Conservation (phyloP, 2,888 invertebrate species). For the Dryocosmus kuriphilus region DNA sequence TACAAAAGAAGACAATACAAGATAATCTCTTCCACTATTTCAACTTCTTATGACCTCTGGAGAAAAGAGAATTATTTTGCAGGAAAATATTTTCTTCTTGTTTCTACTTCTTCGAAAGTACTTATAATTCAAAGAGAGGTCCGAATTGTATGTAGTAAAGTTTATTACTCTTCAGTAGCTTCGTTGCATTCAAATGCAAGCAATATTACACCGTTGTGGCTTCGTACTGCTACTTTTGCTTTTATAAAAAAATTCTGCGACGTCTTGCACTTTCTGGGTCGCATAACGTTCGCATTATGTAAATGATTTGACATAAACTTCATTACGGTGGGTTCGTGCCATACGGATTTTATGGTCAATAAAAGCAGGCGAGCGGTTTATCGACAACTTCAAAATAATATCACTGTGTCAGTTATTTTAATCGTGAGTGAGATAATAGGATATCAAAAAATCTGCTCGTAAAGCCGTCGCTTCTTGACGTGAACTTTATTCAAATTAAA, state of each 20-base stretch:
- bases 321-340: constrained; percentile 39
- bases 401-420: constrained; percentile 41
- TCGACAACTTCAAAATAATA: constrained; percentile 59
- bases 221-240: constrained; percentile 18
- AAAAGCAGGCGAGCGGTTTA: constrained; percentile 50
- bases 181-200: constrained; percentile 29
- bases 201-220: constrained; percentile 8
- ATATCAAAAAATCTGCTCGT: constrained; percentile 14
- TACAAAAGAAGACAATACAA: too few species aligned
- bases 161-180: constrained; percentile 10
- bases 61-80: background rate
- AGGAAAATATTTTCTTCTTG: background rate
- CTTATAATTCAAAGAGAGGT: constrained; percentile 7
- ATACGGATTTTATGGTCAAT: constrained; percentile 54
- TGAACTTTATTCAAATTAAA: constrained; percentile 4
- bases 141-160: background rate
- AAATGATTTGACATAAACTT: constrained; percentile 56
- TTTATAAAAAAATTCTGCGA: constrained; percentile 34
- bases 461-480: background rate
- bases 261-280: constrained; percentile 24
- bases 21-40: too few species aligned
- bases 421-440: constrained; percentile 34
- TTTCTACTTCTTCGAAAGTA: background rate
- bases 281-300: constrained; percentile 41
- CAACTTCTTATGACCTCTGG: too few species aligned